These are phyloP conservation scores for Trachythela sp. DNA, from an alignment of 64 coral and sea anemone species.

Conservation along the genomic window DNA sequence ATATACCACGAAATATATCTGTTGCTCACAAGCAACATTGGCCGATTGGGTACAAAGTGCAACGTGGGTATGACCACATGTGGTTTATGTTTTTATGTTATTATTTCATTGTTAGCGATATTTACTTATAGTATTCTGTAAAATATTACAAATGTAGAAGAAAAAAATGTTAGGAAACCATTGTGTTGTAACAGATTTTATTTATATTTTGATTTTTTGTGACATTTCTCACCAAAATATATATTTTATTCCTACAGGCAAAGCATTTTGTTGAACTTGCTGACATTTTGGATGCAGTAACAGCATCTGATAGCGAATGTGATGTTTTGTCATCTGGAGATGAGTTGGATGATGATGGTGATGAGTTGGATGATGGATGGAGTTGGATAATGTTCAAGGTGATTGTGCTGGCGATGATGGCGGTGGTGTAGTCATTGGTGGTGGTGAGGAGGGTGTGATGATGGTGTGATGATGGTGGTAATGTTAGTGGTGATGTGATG, in stretches of 20 bases:
- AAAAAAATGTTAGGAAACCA: not conserved
- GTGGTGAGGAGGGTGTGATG: no score
- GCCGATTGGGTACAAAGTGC: not conserved
- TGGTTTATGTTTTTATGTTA: not conserved
- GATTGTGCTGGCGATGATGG: not conserved
- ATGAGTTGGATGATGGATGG: no score
- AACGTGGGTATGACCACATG: not conserved
- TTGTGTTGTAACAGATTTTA: not conserved
- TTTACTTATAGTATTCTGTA: not conserved
- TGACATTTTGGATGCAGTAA: not conserved
- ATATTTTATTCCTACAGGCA: not conserved
- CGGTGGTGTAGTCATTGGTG: no score
- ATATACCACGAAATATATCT: not conserved
- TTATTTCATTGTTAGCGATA: not conserved
- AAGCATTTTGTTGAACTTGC: not conserved
- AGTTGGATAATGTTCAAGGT: not conserved
- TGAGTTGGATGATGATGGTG: not conserved
- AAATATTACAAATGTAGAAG: not conserved
- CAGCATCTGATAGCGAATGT: not conserved
- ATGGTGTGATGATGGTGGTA: not conserved
- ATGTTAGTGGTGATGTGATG: not conserved
- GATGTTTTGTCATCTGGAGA: not conserved
- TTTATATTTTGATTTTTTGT: not conserved
- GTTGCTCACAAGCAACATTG: slow-evolving; percentile 13
- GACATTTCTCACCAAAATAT: not conserved